phyloP scores from a whole-genome alignment of 2,113 vertebrate species.

The Galbula dea region DNA sequence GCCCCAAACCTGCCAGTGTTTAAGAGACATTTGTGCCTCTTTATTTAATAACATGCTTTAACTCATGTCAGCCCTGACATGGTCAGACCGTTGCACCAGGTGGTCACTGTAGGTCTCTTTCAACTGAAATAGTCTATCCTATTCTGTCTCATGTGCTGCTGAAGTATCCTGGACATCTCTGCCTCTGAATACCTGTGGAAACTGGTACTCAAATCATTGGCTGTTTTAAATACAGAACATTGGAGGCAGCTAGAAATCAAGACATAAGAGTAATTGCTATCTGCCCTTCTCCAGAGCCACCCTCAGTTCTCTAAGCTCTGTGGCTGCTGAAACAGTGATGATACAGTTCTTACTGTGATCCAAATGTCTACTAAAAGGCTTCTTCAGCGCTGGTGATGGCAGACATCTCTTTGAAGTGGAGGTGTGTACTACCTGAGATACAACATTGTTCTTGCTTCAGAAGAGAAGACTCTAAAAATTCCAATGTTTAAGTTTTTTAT shows the following conservation, averaged over 20 bases:
- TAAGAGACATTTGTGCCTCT: not conserved
- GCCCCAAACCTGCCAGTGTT: too few relatives aligned
- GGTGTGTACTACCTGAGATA: not conserved
- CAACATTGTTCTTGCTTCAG: not conserved
- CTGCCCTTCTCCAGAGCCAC: not conserved
- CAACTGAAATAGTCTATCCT: not conserved
- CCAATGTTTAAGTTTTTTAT: not conserved
- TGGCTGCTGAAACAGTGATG: not conserved
- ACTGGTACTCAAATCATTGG: fast-evolving
- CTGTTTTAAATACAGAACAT: not conserved
- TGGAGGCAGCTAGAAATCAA: not conserved
- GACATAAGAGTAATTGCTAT: not conserved
- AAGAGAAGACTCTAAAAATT: not conserved
- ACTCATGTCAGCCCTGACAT: not conserved
- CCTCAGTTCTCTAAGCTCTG: not conserved
- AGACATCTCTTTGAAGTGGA: not conserved
- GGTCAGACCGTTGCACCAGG: too few relatives aligned
- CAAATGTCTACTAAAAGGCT: not conserved
- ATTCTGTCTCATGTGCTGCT: not conserved
- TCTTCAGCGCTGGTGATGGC: not conserved
- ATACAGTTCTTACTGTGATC: not conserved
- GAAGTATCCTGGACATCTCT: not conserved
- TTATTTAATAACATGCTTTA: not conserved
- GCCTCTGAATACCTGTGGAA: not conserved
- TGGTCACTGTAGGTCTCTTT: not conserved